phyloP scores from a whole-genome alignment of 2,888 invertebrate genomes.

The Pristionchus arcanus region DNA sequence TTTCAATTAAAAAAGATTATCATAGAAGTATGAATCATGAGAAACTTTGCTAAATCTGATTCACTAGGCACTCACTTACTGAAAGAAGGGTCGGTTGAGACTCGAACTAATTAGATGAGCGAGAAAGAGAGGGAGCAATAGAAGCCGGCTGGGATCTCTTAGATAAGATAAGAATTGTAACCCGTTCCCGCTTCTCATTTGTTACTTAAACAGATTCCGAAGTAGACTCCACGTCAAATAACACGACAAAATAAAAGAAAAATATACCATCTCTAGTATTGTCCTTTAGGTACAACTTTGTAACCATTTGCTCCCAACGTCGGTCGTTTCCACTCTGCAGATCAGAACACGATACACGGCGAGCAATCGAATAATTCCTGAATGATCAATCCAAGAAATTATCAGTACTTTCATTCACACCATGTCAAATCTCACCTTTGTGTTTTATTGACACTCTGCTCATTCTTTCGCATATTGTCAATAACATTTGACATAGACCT shows the following conservation, averaged over 20 bases:
- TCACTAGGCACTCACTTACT: not conserved
- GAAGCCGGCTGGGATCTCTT: not conserved
- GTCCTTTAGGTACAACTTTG: not conserved
- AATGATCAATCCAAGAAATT: not conserved
- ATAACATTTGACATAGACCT: not conserved
- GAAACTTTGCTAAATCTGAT: not conserved
- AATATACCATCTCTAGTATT: not conserved
- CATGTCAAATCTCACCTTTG: not conserved
- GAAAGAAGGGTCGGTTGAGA: not conserved
- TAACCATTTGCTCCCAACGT: not conserved
- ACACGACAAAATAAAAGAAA: not conserved
- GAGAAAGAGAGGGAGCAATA: not conserved
- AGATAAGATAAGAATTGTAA: conserved; percentile 8
- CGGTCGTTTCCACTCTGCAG: not conserved
- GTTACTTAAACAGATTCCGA: too few species aligned
- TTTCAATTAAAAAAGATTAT: too few species aligned
- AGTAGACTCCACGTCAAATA: too few species aligned
- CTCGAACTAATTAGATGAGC: conserved; percentile 18
- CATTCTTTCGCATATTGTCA: not conserved
- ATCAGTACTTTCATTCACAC: not conserved
- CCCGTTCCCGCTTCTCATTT: not conserved
- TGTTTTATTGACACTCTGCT: not conserved
- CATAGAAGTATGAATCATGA: not conserved
- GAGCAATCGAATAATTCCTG: not conserved
- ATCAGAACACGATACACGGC: conserved; percentile 17